A percentile compares a stretch with the other conserved stretches of the same genome.
Conservation (phyloP, 2,797 vertebrate genomes). For the Danio jaintianensis region DNA sequence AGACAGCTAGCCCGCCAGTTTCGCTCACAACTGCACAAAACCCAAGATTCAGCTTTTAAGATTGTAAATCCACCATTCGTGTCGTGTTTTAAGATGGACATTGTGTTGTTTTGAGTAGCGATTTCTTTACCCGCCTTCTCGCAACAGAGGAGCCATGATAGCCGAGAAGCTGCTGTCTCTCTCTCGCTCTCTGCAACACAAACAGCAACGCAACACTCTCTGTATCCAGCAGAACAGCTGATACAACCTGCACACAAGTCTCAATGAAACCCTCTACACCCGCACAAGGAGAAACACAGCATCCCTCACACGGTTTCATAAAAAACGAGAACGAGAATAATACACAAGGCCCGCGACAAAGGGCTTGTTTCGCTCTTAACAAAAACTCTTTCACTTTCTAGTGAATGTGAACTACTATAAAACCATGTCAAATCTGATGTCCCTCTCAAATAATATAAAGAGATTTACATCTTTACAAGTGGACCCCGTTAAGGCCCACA, state of each 20-base stretch:
- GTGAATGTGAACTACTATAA: not conserved
- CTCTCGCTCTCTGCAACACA: slow-evolving; percentile 57
- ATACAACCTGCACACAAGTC: slow-evolving; percentile 9
- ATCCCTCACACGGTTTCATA: not conserved
- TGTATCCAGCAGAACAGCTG: slow-evolving; percentile 62
- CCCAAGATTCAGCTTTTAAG: not conserved
- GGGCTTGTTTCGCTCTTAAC: not conserved
- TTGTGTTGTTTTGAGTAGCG: slow-evolving; percentile 54
- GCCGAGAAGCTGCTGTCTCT: slow-evolving; percentile 68
- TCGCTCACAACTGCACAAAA: not conserved
- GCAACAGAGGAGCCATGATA: slow-evolving; percentile 67
- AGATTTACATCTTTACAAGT: slow-evolving; percentile 4
- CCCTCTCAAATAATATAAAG: slow-evolving; percentile 9
- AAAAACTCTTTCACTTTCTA: slow-evolving; percentile 42
- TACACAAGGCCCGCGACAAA: slow-evolving; percentile 48
- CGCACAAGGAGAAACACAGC: slow-evolving; percentile 2
- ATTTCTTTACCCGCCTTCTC: slow-evolving; percentile 68
- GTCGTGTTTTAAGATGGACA: not conserved
- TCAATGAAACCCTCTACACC: slow-evolving; percentile 45
- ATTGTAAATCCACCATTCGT: not conserved
- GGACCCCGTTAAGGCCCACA: slow-evolving; percentile 56
- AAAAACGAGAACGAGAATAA: not conserved
- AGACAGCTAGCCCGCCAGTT: not conserved
- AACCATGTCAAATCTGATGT: slow-evolving; percentile 2
- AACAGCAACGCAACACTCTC: slow-evolving; percentile 62